Base-by-base conservation (phyloP, 2,113 vertebrate genomes). In the Tinamus guttatus region DNA sequence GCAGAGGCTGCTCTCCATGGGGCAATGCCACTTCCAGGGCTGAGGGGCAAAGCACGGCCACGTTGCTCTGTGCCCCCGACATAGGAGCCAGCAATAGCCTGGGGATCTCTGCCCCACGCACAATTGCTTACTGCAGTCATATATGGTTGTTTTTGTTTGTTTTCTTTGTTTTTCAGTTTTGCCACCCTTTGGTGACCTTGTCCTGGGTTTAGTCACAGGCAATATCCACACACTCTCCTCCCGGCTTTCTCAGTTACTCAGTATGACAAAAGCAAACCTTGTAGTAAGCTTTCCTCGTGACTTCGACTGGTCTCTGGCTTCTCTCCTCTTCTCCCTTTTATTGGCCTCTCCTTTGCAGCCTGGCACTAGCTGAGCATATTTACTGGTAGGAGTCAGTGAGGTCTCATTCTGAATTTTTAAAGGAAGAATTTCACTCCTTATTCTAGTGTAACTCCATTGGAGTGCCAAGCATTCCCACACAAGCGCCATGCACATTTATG, bases 111-210 rank as follows among this genome's bases (percentile, higher is more conserved):
- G 59, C 36, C 47, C 20, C 16, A 3, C 3, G 2, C 15, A 24
- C 19, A 1, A 0, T 54, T 2, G 2, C 86, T 67, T 16, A 25
- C 47, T 27, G 2, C 43, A 22, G 54, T 34, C 2, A 4, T 45
- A 25, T 47, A 49, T 70, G 21, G 60, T 78, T 79, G 93, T 78
- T 63, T 73, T 30, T 25, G 60, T 38, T 71, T 81, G 4, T 78
- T 68, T 85, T 79, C n/a, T n/a, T n/a, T n/a, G n/a, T 94, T 78
- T 68, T 74, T 30, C 19, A 64, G 49, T 71, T 85, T 4, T 75
- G 80, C n/a, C 19, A 17, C 22, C 11, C 13, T 8, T 38, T 24
- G 28, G 28, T 49, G 67, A 20, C 85, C 78, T 75, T 85, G 79
- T 59, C 67, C 43, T 13, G 2, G 25, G 51, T 7, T 67, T 81